These are phyloP conservation scores for Lasaia peninsularis DNA, from an alignment of 1,140 invertebrate genomes.

Conservation along the genomic window DNA sequence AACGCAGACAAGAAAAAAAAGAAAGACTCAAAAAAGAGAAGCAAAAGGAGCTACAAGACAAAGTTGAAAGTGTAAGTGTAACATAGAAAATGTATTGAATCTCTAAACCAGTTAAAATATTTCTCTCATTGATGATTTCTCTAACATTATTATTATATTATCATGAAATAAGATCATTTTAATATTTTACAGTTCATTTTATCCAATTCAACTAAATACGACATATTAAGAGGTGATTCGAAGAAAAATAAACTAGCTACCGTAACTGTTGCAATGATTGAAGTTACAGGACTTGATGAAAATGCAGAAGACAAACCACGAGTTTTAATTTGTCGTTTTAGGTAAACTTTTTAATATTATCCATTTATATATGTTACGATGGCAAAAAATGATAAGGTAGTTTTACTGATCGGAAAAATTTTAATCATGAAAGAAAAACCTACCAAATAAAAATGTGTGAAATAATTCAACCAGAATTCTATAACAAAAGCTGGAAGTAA, in stretches of 20 bases:
- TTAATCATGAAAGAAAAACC: too few species aligned
- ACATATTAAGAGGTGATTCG: conserved; percentile 22
- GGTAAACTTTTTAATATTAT: conserved; percentile 28
- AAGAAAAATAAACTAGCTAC: conserved; percentile 53
- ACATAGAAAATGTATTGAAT: not conserved
- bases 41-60: conserved; percentile 34
- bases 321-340: conserved; percentile 46
- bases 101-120: too few species aligned
- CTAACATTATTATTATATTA: too few species aligned
- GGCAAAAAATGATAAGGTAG: too few species aligned
- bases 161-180: too few species aligned
- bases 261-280: conserved; percentile 56
- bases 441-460: too few species aligned
- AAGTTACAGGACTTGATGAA: conserved; percentile 48
- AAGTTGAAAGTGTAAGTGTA: conserved; percentile 50
- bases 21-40: conserved; percentile 32
- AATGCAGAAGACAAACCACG: conserved; percentile 42
- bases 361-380: too few species aligned
- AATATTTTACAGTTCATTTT: conserved; percentile 52
- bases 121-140: too few species aligned
- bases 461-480: too few species aligned
- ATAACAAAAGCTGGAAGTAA: too few species aligned
- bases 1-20: conserved; percentile 34
- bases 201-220: conserved; percentile 48
- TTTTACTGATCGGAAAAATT: too few species aligned